Percentiles rank a stretch among this genome's conserved stretches.
These are phyloP conservation scores for Muscidifurax raptorellus DNA, from an alignment of 1,140 invertebrate species.

Conservation along the genomic window DNA sequence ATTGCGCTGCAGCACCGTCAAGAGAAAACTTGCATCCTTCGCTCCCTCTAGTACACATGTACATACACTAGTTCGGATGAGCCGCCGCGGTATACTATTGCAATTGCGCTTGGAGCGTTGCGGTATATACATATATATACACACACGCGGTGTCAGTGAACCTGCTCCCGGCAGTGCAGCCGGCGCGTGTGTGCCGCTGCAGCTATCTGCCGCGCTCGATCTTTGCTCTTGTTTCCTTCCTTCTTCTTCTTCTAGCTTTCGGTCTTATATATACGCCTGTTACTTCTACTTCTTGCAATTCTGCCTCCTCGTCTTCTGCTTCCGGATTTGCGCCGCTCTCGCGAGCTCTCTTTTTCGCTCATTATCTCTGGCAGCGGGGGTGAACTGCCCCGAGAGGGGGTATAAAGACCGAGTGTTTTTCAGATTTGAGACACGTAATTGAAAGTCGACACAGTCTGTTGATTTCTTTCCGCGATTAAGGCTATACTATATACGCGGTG, in stretches of 20 bases:
- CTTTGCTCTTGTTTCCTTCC: not conserved
- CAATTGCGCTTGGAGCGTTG: not conserved
- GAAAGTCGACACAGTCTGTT: not conserved
- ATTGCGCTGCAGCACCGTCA: not conserved
- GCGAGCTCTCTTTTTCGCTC: not conserved
- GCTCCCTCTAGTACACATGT: not conserved
- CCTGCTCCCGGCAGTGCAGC: not conserved
- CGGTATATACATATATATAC: no score
- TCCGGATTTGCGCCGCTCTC: not conserved
- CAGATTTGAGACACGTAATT: not conserved
- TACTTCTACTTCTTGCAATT: not conserved
- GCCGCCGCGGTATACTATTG: not conserved
- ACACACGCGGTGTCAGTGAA: constrained; percentile 23
- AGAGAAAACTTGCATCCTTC: not conserved
- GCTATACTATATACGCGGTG: not conserved
- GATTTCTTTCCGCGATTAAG: not conserved
- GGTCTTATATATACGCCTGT: not conserved
- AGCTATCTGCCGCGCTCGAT: not conserved
- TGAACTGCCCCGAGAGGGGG: no score
- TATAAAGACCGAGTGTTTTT: not conserved
- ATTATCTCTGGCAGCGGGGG: not conserved
- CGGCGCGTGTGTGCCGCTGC: not conserved
- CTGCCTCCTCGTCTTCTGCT: not conserved
- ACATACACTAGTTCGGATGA: not conserved
- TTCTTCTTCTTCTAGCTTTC: not conserved